Percentiles rank a stretch among this genome's conserved stretches.
These are phyloP conservation scores for Hanleya hanleyi DNA, from an alignment of 2,888 invertebrate species.

Conservation along the genomic window DNA sequence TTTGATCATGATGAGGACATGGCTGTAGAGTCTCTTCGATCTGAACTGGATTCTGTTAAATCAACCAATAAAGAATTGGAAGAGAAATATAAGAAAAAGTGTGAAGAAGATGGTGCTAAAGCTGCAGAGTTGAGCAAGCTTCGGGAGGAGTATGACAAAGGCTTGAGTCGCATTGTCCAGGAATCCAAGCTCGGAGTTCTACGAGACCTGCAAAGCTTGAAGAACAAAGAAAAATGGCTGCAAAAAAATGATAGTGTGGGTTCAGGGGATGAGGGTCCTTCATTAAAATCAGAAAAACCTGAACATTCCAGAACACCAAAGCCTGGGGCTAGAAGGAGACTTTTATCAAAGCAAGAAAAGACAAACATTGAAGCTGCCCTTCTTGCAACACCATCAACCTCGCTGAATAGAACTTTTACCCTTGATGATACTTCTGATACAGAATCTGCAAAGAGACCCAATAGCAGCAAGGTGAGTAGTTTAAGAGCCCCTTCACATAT, in stretches of 20 bases:
- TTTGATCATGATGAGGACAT: not conserved
- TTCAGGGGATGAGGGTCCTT: not conserved
- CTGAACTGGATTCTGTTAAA: not conserved
- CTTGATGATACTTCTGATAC: not conserved
- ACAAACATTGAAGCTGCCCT: constrained; percentile 4
- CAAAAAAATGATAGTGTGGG: not conserved
- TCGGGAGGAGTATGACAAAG: not conserved
- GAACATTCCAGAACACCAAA: not conserved
- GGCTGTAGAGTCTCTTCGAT: not conserved
- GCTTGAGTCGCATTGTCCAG: not conserved
- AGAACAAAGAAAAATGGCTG: not conserved
- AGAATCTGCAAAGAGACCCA: not conserved
- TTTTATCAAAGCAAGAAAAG: constrained; percentile 4
- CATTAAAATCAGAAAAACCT: not conserved
- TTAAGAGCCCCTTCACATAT: too few species aligned
- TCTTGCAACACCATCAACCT: not conserved
- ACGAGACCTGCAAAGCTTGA: not conserved
- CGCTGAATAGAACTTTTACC: not conserved
- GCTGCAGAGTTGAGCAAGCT: not conserved
- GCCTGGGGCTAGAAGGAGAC: not conserved
- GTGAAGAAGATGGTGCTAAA: not conserved
- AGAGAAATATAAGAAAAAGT: not conserved
- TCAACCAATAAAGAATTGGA: not conserved
- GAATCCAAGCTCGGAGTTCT: not conserved
- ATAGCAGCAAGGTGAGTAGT: not conserved